Evolutionary conservation across 2,888 invertebrate species (phyloP).

Genomic region (Smittia sp.): DNA sequence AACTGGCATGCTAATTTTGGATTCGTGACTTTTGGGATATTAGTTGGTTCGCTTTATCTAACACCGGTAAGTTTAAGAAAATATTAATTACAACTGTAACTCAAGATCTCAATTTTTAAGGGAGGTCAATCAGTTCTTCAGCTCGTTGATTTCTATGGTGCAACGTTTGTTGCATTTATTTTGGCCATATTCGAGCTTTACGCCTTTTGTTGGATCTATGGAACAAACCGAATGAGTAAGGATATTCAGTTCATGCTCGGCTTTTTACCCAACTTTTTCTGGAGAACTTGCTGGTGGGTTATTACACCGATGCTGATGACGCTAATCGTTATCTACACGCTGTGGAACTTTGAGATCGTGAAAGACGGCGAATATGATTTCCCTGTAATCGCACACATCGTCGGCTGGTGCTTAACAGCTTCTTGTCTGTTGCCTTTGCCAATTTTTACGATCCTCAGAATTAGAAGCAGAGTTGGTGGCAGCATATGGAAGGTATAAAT

Average conservation of each 20-base stretch:
- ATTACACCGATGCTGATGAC: conserved; percentile 70
- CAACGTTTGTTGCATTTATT: conserved; percentile 70
- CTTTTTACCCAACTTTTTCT: conserved; percentile 65
- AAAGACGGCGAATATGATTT: conserved; percentile 58
- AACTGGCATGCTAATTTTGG: conserved; percentile 57
- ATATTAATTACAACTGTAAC: conserved; percentile 53
- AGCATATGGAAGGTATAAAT: neutral
- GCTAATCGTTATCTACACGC: conserved; percentile 67
- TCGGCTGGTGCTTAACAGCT: conserved; percentile 56
- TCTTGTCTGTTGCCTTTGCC: conserved; percentile 57
- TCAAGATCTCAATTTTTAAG: conserved; percentile 52
- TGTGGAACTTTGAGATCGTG: conserved; percentile 57
- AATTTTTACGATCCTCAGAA: conserved; percentile 48
- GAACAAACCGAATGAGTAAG: conserved; percentile 62
- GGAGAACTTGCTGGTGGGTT: conserved; percentile 77
- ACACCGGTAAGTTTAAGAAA: conserved; percentile 61
- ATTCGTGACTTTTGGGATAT: conserved; percentile 56
- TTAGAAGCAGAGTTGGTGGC: neutral
- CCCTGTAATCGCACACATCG: conserved; percentile 57
- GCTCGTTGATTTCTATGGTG: conserved; percentile 71
- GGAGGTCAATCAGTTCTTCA: conserved; percentile 72
- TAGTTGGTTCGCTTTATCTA: conserved; percentile 61
- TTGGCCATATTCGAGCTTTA: conserved; percentile 65
- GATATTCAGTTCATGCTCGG: conserved; percentile 81
- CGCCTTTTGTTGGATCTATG: conserved; percentile 73